Base-by-base conservation (phyloP, 2,113 vertebrate genomes). In the Pagrus major region DNA sequence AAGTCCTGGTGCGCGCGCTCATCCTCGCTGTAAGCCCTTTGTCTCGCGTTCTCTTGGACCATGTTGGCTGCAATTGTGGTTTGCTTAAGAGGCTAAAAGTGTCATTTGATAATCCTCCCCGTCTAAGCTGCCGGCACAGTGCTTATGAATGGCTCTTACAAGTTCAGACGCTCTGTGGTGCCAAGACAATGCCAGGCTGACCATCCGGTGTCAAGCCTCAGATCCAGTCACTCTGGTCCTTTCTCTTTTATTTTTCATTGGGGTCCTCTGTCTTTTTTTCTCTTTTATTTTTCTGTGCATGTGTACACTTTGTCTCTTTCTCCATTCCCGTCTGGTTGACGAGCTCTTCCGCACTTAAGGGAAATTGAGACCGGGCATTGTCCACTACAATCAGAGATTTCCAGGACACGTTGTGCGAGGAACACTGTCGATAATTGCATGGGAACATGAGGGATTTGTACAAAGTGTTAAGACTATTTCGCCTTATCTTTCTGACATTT, bases 41-140 rank as follows among this genome's bases (percentile, higher is more conserved):
- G 86, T 91, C 71, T 88, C 33, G 1, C 20, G 14, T 72, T 84
- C 71, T 86, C 80, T 76, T 67, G 46, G 81, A 86, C 80, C 70
- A 18, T 71, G 83, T 79, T 87, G 69, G 64, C 80, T 73, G 72
- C 84, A 52, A 78, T 80, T 88, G 87, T 83, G 71, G 71, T 74
- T 90, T 81, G 84, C 52, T 88, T 88, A 91, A 91, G 85, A 89
- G 85, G 88, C 91, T 85, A 78, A 84, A 94, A 90, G 85, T 87
- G 83, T 54, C 56, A 64, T 81, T 80, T 86, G 85, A 87, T 92
- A 94, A 94, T 94, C 92, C 94, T 80, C 66, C 69, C 56, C 21
- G 81, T 81, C 83, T 90, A 85, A 91, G 88, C 93, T 77, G 72
- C 54, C 49, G 68, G 80, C 70, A 52, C 69, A 88, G 74, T 71